Conservation (phyloP, 2,888 invertebrate genomes). For the Lymantria dispar region DNA sequence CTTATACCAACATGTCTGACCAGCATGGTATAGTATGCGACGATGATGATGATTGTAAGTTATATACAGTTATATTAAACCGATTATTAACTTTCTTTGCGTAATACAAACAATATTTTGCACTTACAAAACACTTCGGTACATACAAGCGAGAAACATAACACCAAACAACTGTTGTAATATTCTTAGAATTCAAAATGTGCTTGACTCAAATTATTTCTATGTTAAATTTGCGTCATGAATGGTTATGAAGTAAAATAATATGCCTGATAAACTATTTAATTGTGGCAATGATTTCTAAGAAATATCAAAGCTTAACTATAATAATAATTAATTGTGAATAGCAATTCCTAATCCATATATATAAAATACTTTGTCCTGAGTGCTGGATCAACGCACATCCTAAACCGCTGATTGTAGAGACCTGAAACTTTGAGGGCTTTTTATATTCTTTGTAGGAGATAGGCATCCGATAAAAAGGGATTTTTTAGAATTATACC, state of each 20-base stretch:
- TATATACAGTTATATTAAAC: no score
- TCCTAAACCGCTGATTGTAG: no score
- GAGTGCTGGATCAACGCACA: no score
- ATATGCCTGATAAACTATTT: constrained; percentile 23
- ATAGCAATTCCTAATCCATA: no score
- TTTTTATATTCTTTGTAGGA: no score
- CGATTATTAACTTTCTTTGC: not conserved
- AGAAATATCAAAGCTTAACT: constrained; percentile 3
- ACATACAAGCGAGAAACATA: constrained; percentile 58
- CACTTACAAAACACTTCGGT: constrained; percentile 32
- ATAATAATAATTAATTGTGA: not conserved
- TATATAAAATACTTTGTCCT: no score
- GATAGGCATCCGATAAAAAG: no score
- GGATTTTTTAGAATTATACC: no score
- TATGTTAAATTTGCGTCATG: constrained; percentile 33
- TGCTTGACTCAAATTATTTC: constrained; percentile 53
- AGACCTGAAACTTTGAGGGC: no score
- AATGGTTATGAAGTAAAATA: constrained; percentile 23
- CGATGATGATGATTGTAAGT: no score
- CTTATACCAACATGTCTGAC: no score
- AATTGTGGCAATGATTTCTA: constrained; percentile 12
- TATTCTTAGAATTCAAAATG: constrained; percentile 64
- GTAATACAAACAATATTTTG: constrained; percentile 18
- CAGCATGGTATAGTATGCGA: no score
- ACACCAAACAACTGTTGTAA: constrained; percentile 65